phyloP scores from a whole-genome alignment of 1,140 invertebrate species.

The Hyposmocoma kahamanoa region DNA sequence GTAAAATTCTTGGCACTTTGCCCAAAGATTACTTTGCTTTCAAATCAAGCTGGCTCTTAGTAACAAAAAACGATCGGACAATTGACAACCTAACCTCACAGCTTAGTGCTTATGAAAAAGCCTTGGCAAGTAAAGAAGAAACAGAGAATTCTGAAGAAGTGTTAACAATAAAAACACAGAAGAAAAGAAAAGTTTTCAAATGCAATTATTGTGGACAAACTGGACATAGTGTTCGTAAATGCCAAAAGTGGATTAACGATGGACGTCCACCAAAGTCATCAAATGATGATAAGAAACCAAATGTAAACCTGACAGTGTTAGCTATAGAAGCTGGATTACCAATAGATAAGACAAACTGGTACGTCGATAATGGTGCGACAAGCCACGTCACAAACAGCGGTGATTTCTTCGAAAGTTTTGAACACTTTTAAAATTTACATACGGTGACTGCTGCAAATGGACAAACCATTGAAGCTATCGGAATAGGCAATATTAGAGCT shows the following conservation, averaged over 20 bases:
- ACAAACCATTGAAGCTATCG: not conserved
- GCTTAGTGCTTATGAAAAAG: constrained; percentile 14
- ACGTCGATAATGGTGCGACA: constrained; percentile 14
- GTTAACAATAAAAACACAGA: not conserved
- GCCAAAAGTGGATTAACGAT: constrained; percentile 14
- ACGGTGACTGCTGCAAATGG: constrained; percentile 8
- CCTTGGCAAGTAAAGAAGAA: constrained; percentile 2
- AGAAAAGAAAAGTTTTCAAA: constrained; percentile 5
- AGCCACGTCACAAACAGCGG: constrained; percentile 5
- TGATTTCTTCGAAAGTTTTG: constrained; percentile 3
- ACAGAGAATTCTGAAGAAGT: not conserved
- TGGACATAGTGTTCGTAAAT: constrained; percentile 14
- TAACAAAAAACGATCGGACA: constrained; percentile 11
- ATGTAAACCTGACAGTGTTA: no score
- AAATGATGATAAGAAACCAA: not conserved
- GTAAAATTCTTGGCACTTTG: constrained; percentile 17
- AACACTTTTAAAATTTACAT: not conserved
- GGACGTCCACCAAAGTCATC: constrained; percentile 16
- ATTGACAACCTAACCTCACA: constrained; percentile 15
- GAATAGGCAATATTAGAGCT: not conserved
- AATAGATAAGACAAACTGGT: constrained; percentile 9
- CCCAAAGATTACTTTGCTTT: constrained; percentile 13
- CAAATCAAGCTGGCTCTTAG: constrained; percentile 17
- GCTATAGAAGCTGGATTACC: no score
- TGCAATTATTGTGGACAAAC: constrained; percentile 10